Evolutionary conservation across 2,113 vertebrate species (phyloP).

Genomic region (Zapornia atra): DNA sequence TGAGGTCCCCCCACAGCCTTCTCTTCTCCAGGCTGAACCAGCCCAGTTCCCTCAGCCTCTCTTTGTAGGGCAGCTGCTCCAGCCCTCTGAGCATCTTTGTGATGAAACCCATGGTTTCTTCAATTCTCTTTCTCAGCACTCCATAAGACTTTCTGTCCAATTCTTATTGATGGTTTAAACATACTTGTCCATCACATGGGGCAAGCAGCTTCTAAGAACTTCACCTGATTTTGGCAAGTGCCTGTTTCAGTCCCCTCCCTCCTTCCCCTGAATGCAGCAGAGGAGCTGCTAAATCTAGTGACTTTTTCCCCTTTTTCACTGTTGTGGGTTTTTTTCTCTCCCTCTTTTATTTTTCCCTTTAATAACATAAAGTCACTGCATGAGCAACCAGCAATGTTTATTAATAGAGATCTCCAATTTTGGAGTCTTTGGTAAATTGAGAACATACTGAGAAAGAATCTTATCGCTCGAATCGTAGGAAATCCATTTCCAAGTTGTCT

Average conservation of each 20-base stretch:
- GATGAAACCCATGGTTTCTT: background rate
- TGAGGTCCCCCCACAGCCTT: no score
- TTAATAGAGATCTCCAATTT: slow-evolving; percentile 71
- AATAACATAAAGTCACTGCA: background rate
- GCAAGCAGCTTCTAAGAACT: background rate
- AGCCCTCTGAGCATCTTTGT: no score
- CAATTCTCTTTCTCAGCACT: background rate
- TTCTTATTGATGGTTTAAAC: background rate
- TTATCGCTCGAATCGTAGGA: slow-evolving; percentile 58
- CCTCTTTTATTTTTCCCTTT: background rate
- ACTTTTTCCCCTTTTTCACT: background rate
- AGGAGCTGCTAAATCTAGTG: background rate
- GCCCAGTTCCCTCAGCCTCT: no score
- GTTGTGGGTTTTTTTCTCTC: no score
- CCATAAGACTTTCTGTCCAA: background rate
- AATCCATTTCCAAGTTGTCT: slow-evolving; percentile 72
- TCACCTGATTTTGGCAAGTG: background rate
- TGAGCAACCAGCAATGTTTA: slow-evolving; percentile 52
- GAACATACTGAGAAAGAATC: slow-evolving; percentile 69
- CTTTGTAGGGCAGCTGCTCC: no score
- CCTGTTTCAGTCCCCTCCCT: background rate
- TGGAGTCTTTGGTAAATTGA: slow-evolving; percentile 69
- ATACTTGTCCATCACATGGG: fast-evolving
- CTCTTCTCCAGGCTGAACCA: no score
- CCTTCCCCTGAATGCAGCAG: background rate